phyloP scores from a whole-genome alignment of 2,113 vertebrate genomes.

The Tupaia chinensis region DNA sequence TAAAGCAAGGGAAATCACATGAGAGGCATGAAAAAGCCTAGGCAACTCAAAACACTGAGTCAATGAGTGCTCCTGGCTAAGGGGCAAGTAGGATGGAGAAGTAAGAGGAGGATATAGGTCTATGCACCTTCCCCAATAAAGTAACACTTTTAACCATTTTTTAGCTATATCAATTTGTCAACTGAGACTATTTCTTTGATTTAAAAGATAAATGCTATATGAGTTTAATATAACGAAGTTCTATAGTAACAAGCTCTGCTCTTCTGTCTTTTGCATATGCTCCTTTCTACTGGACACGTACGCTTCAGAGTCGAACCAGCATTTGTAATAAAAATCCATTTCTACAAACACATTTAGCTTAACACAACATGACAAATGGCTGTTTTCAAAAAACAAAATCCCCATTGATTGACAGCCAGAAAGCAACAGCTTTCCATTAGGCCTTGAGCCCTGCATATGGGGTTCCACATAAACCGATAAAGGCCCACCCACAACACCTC shows the following conservation, averaged over 20 bases:
- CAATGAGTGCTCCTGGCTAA: neutral
- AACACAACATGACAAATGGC: neutral
- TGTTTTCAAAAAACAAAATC: neutral
- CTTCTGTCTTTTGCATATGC: neutral
- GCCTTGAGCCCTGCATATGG: neutral
- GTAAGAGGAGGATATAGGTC: rapidly evolving
- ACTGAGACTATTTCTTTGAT: neutral
- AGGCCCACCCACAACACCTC: neutral
- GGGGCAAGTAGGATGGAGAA: neutral
- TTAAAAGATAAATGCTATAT: neutral
- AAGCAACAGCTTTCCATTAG: neutral
- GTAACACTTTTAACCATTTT: neutral
- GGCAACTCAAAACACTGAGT: neutral
- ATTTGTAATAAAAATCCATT: slow-evolving; percentile 22
- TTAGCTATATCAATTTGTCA: neutral
- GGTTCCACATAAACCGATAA: neutral
- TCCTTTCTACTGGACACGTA: neutral
- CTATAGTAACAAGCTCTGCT: neutral
- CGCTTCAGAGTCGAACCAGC: neutral
- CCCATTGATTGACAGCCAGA: neutral
- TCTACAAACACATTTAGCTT: neutral
- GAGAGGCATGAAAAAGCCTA: neutral
- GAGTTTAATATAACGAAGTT: neutral
- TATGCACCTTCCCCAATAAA: neutral
- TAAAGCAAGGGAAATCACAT: neutral